Evolutionary conservation across 2,113 vertebrate genomes (phyloP).

Genomic region (Gymnobelideus leadbeateri): DNA sequence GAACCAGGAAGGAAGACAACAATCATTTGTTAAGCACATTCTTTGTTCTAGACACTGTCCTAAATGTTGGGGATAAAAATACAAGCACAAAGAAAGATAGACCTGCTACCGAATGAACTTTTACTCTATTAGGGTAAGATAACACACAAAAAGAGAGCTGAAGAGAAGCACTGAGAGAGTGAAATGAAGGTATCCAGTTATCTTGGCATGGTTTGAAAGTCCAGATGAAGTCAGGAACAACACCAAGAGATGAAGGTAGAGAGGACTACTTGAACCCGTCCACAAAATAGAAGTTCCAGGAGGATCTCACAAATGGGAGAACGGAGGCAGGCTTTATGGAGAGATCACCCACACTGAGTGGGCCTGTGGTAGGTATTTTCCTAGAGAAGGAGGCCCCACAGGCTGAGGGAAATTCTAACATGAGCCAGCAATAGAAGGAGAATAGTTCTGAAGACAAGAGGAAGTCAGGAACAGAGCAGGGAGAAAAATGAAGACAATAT

Average conservation of each 20-base stretch:
- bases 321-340: neutral
- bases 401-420: neutral
- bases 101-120: neutral
- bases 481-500: neutral
- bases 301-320: neutral
- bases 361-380: neutral
- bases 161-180: neutral
- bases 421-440: neutral
- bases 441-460: neutral
- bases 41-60: neutral
- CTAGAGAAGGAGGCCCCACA: neutral
- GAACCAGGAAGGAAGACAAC: fast-evolving
- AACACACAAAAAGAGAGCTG: neutral
- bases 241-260: neutral
- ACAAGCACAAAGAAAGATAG: neutral
- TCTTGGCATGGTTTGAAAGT: neutral
- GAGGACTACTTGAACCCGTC: neutral
- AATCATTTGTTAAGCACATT: neutral
- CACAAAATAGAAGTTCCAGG: neutral
- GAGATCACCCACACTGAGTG: neutral
- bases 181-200: neutral
- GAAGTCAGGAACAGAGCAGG: neutral
- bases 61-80: neutral
- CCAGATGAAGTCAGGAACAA: neutral
- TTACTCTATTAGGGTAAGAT: neutral